Conservation (phyloP, 1,140 invertebrate species). For the Magallana gigas region DNA sequence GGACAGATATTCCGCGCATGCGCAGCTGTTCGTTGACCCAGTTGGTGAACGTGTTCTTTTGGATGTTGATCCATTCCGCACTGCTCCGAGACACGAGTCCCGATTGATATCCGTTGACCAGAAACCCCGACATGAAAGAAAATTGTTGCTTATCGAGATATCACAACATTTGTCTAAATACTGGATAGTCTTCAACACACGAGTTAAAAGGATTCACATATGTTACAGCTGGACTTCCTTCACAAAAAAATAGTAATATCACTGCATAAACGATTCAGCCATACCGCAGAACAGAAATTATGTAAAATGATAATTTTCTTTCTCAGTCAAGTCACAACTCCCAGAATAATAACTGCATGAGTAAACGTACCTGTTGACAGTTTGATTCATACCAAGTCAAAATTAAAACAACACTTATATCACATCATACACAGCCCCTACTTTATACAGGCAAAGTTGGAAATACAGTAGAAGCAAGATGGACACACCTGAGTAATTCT, state of each 20-base stretch:
- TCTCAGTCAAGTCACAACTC: not conserved
- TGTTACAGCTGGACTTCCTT: too few relatives aligned
- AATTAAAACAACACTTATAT: constrained; percentile 28
- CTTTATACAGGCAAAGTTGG: not conserved
- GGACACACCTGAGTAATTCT: constrained; percentile 12
- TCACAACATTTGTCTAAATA: not conserved
- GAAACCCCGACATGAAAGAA: not conserved
- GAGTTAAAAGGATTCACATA: too few relatives aligned
- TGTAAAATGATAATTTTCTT: too few relatives aligned
- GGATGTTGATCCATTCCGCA: constrained; percentile 88
- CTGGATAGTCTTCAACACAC: not conserved
- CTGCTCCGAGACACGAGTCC: constrained; percentile 31
- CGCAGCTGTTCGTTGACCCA: constrained; percentile 97
- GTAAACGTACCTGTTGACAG: constrained; percentile 17
- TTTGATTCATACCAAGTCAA: constrained; percentile 25
- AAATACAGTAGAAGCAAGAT: not conserved
- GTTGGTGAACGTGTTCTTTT: constrained; percentile 97
- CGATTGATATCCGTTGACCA: constrained; percentile 34
- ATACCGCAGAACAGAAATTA: too few relatives aligned
- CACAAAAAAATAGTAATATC: too few relatives aligned
- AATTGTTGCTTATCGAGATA: not conserved
- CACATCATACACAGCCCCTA: not conserved
- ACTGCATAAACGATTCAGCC: too few relatives aligned
- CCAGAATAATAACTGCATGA: constrained; percentile 7
- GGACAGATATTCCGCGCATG: constrained; percentile 48